Conservation (phyloP, 1,140 invertebrate genomes). For the Copidosoma floridanum region DNA sequence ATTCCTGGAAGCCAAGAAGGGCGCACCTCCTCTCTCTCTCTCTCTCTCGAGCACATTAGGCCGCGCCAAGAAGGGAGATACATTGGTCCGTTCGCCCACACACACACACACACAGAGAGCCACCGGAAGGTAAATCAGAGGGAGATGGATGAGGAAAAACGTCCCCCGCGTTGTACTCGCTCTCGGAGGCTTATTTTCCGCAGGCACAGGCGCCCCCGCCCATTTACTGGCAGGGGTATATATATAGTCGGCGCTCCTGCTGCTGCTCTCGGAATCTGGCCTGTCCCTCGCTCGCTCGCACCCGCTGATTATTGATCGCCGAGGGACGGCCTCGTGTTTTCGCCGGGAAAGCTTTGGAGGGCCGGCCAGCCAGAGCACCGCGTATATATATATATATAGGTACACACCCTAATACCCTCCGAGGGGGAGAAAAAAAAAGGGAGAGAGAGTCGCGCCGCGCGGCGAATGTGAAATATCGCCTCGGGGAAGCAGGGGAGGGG, state of each 20-base stretch:
- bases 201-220: too few species aligned
- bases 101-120: not conserved
- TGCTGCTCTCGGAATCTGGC: not conserved
- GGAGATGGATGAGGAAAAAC: not conserved
- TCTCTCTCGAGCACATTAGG: too few species aligned
- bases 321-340: too few species aligned
- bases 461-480: slow-evolving; percentile 23
- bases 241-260: not conserved
- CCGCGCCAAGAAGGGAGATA: not conserved
- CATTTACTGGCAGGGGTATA: too few species aligned
- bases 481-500: not conserved
- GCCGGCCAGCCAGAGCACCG: too few species aligned
- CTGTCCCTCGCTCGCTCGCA: not conserved
- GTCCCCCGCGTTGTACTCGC: too few species aligned
- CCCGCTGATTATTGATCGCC: not conserved
- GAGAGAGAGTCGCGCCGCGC: not conserved
- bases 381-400: too few species aligned
- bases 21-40: too few species aligned
- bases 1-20: slow-evolving; percentile 39
- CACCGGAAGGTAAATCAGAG: not conserved
- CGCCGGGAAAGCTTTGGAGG: too few species aligned
- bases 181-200: too few species aligned
- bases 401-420: too few species aligned
- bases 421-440: not conserved
- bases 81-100: not conserved